Conservation (phyloP, 1,140 invertebrate species). For the Aphidius gifuensis region DNA sequence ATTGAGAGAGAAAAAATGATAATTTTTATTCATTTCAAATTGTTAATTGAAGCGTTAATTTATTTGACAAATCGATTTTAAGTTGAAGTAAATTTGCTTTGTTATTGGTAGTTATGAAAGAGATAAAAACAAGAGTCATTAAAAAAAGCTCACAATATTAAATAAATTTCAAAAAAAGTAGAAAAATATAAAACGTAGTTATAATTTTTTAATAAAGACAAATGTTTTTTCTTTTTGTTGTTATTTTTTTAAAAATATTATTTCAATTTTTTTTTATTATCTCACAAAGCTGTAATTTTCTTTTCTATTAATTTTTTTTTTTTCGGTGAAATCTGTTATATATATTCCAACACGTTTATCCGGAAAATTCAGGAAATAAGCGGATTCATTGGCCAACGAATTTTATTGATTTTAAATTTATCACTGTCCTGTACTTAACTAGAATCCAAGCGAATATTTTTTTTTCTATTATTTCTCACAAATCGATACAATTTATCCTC, state of each 20-base stretch:
- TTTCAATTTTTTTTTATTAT: background rate
- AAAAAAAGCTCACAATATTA: too few species aligned
- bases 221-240: too few species aligned
- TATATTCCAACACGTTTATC: slow-evolving; percentile 2
- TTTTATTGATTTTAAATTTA: slow-evolving; percentile 17
- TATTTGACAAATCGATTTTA: too few species aligned
- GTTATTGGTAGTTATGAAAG: too few species aligned
- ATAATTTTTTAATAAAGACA: slow-evolving; percentile 9
- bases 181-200: slow-evolving; percentile 23
- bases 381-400: slow-evolving; percentile 1
- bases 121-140: too few species aligned
- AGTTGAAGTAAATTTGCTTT: too few species aligned
- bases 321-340: background rate
- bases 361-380: slow-evolving; percentile 10
- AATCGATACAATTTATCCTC: slow-evolving; percentile 14
- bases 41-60: too few species aligned
- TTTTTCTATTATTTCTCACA: too few species aligned
- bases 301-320: background rate
- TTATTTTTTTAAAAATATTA: background rate
- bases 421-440: slow-evolving; percentile 14
- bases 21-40: too few species aligned
- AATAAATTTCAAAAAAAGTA: slow-evolving; percentile 1
- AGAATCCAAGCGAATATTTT: slow-evolving; percentile 14
- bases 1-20: too few species aligned
- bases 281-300: background rate